Conservation (phyloP, 2,113 vertebrate species). For the Oryzias melastigma region DNA sequence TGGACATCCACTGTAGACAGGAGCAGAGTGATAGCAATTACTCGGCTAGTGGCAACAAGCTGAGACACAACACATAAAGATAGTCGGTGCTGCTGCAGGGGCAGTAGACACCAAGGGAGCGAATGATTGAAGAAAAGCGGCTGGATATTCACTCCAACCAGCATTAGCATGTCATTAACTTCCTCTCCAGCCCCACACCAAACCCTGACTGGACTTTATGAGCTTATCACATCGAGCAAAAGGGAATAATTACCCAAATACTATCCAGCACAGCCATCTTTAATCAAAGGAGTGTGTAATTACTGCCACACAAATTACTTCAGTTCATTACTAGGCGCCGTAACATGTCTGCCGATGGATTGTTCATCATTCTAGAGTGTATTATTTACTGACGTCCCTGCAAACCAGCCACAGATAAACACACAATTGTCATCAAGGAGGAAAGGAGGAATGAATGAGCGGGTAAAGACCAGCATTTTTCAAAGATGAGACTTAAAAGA, state of each 20-base stretch:
- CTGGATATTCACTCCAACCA: conserved; percentile 65
- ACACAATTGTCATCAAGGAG: conserved; percentile 66
- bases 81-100: conserved; percentile 51
- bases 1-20: conserved; percentile 44
- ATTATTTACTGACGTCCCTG: conserved; percentile 64
- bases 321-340: conserved; percentile 71
- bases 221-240: conserved; percentile 74
- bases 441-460: conserved; percentile 62
- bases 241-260: conserved; percentile 79
- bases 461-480: conserved; percentile 61
- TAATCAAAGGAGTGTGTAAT: conserved; percentile 78
- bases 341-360: conserved; percentile 65
- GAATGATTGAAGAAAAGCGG: conserved; percentile 66
- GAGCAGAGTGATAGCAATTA: conserved; percentile 65
- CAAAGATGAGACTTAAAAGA: conserved; percentile 60
- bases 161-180: conserved; percentile 70
- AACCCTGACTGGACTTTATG: conserved; percentile 67
- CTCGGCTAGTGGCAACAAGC: conserved; percentile 55
- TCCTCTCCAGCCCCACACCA: conserved; percentile 37
- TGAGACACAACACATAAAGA: conserved; percentile 62
- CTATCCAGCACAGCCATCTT: conserved; percentile 74
- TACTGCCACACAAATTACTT: conserved; percentile 76
- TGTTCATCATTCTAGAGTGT: conserved; percentile 68
- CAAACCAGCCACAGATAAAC: conserved; percentile 60
- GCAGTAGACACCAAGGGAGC: conserved; percentile 57